Base-by-base conservation (phyloP, 2,888 invertebrate genomes). In the Trachelus stipa region DNA sequence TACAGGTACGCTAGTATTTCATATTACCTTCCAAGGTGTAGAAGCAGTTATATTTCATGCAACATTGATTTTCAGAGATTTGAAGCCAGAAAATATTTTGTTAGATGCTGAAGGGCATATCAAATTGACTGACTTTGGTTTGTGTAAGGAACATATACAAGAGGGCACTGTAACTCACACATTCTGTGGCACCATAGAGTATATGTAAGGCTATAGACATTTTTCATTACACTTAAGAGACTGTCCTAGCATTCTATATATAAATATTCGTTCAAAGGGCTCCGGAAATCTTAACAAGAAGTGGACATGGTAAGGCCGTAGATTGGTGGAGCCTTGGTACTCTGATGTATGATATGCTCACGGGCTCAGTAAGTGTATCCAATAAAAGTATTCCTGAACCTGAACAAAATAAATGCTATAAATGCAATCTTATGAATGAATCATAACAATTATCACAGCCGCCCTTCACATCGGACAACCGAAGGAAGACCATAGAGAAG, bases 261-360 rank as follows among this genome's bases (percentile, higher is more conserved):
- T 31, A 76, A 78, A 73, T 69, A 34, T 75, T 75, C 11, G 3
- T 73, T 69, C 89, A 80, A 85, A 99, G 98, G 99, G 99, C 99
- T 79, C 99, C 99, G 74, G 99, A 99, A 94, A 99, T 99, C 90
- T 93, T 99, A 88, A 98, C 97, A 82, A 94, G 99, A 90, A 97
- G 96, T 92, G 99, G 99, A 68, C 99, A 99, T 93, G 98, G 98
- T 33, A 99, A 98, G 94, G 98, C 99, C 71, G 99, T 99, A 1
- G 99, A 99, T 92, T 99, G 99, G 99, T 99, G 99, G 99, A 98
- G 98, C 88, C 94, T 99, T 81, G 99, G 99, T 85, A 99, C 99
- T 82, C 94, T 99, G 82, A 97, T 98, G 96, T 99, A 97, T 91
- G 99, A 99, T 90, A 99, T 99, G 99, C 93, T 99, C 81, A 99